These are phyloP conservation scores for Pseudachorutes palmiensis DNA, from an alignment of 1,140 invertebrate genomes.

Conservation along the genomic window DNA sequence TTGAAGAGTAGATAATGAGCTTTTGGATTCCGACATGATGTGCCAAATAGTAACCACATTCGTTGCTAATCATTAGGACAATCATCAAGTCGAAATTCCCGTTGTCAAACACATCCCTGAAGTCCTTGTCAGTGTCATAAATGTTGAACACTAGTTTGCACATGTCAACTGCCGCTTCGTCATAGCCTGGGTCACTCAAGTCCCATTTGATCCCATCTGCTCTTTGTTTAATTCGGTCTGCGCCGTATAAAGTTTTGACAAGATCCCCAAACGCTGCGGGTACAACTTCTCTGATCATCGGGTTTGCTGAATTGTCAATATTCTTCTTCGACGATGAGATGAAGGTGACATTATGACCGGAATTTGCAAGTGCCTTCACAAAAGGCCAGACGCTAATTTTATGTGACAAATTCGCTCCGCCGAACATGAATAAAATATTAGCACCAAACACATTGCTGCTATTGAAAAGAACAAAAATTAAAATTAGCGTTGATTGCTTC, in stretches of 20 bases:
- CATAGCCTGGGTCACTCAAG: background rate
- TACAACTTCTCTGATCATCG: conserved; percentile 7
- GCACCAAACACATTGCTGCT: background rate
- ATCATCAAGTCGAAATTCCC: conserved; percentile 13
- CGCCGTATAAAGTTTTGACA: conserved; percentile 5
- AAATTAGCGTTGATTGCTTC: too few species aligned
- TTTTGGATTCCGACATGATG: too few species aligned
- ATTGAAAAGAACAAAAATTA: too few species aligned
- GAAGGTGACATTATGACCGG: conserved; percentile 25
- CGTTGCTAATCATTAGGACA: conserved; percentile 11
- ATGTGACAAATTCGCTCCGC: conserved; percentile 18
- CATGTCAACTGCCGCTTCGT: background rate
- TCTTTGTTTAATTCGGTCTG: conserved; percentile 17
- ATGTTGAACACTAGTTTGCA: background rate
- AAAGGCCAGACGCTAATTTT: conserved; percentile 22
- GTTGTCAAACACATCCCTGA: background rate
- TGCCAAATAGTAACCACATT: conserved; percentile 18
- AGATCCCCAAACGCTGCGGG: background rate
- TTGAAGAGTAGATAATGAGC: too few species aligned
- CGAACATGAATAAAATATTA: conserved; percentile 25
- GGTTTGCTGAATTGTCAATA: background rate
- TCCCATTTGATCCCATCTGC: background rate
- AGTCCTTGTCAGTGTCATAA: background rate
- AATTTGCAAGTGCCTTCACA: conserved; percentile 14
- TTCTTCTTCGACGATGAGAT: conserved; percentile 8